Percentiles rank a stretch among this genome's conserved stretches.
These are phyloP conservation scores for Enteromius afrohamiltoni DNA, from an alignment of 2,797 vertebrate species.

Conservation along the genomic window DNA sequence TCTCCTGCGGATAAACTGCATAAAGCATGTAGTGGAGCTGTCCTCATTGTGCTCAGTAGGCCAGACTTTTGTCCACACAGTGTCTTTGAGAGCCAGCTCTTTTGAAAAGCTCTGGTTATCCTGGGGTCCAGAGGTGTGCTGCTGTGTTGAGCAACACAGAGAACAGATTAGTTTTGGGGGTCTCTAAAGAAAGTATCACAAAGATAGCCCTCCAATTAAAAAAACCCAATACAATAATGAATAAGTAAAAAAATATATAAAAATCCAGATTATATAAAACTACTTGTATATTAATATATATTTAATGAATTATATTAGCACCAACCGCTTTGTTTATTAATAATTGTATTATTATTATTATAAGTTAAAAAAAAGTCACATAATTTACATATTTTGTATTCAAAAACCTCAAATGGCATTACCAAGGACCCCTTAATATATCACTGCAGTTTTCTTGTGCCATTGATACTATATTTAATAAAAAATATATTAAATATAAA, in stretches of 20 bases:
- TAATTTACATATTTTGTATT: background rate
- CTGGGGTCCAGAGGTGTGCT: slow-evolving; percentile 89
- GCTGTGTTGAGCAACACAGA: slow-evolving; percentile 94
- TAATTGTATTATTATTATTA: background rate
- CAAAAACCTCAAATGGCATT: background rate
- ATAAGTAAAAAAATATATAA: background rate
- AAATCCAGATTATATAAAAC: background rate
- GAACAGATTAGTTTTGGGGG: slow-evolving; percentile 84
- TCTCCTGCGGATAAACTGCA: background rate
- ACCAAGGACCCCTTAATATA: background rate
- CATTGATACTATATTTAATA: background rate
- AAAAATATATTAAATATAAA: too few species aligned
- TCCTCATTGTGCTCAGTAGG: slow-evolving; percentile 91
- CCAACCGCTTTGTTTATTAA: background rate
- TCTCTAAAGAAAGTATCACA: slow-evolving; percentile 1
- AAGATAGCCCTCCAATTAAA: background rate
- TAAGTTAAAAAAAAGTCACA: background rate
- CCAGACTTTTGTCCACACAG: slow-evolving; percentile 96
- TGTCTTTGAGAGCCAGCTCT: slow-evolving; percentile 97
- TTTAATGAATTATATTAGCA: background rate
- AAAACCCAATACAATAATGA: background rate
- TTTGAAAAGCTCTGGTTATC: slow-evolving; percentile 98
- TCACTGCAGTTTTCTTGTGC: background rate
- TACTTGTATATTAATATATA: background rate
- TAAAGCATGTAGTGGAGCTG: slow-evolving; percentile 85